A percentile compares a stretch with the other conserved stretches of the same genome.
These are phyloP conservation scores for Branchinecta sandiegonensis DNA, from an alignment of 2,888 invertebrate genomes.

Conservation along the genomic window DNA sequence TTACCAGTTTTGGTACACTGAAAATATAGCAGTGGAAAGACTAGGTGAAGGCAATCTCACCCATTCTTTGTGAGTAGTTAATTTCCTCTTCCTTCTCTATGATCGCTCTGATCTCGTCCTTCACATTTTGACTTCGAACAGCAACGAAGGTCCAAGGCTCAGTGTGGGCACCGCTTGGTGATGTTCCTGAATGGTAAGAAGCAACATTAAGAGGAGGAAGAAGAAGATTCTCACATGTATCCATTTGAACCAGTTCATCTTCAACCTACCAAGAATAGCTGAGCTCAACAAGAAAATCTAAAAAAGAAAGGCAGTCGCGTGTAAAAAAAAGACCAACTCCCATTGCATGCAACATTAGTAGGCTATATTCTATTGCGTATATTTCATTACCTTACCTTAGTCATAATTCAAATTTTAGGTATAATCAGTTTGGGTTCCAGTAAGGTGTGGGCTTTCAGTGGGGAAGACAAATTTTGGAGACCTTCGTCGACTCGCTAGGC, in stretches of 20 bases:
- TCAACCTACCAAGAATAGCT: background rate
- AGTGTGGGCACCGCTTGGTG: conserved; percentile 88
- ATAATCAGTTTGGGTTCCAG: too few relatives aligned
- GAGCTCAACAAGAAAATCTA: background rate
- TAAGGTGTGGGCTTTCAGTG: too few relatives aligned
- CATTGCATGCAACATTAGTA: too few relatives aligned
- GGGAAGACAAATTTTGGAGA: too few relatives aligned
- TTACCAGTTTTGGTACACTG: too few relatives aligned
- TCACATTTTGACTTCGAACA: conserved; percentile 48
- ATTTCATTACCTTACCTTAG: too few relatives aligned
- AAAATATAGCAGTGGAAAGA: too few relatives aligned
- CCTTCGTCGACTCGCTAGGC: too few relatives aligned
- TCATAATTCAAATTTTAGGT: too few relatives aligned
- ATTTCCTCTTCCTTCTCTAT: conserved; percentile 74
- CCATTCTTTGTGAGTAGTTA: conserved; percentile 72
- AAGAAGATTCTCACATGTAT: background rate
- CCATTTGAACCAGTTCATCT: conserved; percentile 6
- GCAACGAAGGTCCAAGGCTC: conserved; percentile 86
- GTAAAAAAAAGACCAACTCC: too few relatives aligned
- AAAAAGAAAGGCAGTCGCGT: too few relatives aligned
- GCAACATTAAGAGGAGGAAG: background rate
- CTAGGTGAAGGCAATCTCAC: conserved; percentile 32
- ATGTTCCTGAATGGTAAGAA: conserved; percentile 48
- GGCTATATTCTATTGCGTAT: too few relatives aligned
- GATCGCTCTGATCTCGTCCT: conserved; percentile 55